Percentiles rank a stretch among this genome's conserved stretches.
Conservation (phyloP, 2,113 vertebrate species). For the Saguinus midas region DNA sequence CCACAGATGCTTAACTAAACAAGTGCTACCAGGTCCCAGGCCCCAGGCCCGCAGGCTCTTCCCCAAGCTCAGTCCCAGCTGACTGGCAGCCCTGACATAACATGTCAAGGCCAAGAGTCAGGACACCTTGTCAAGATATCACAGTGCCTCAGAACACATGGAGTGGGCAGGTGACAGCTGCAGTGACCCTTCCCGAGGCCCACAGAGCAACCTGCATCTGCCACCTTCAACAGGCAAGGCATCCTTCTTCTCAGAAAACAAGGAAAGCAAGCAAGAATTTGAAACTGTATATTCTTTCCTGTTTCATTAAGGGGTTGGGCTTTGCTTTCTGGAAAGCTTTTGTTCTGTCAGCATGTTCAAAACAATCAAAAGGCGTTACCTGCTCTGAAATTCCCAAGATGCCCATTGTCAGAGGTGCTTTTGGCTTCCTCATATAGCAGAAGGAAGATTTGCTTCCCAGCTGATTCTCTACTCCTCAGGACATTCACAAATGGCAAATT, state of each 20-base stretch:
- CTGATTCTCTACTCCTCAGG: not conserved
- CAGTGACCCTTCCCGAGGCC: constrained; percentile 41
- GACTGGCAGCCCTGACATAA: constrained; percentile 70
- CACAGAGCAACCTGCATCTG: constrained; percentile 47
- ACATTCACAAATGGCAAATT: not conserved
- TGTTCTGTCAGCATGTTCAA: constrained; percentile 45
- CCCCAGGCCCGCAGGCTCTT: constrained; percentile 48
- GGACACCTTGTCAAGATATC: constrained; percentile 37
- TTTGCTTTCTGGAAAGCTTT: constrained; percentile 51
- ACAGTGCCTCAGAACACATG: not conserved
- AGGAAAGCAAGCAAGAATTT: not conserved
- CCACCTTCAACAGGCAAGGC: constrained; percentile 49
- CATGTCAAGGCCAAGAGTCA: constrained; percentile 63
- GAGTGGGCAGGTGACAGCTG: constrained; percentile 17
- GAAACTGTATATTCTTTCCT: constrained; percentile 34
- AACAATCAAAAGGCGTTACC: constrained; percentile 10
- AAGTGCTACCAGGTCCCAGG: constrained; percentile 76
- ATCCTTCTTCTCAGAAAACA: constrained; percentile 51
- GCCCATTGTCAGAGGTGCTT: not conserved
- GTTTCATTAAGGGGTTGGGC: not conserved
- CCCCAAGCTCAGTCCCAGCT: constrained; percentile 36
- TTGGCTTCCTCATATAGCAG: not conserved
- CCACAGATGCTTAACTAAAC: constrained; percentile 75
- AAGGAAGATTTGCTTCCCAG: constrained; percentile 3
- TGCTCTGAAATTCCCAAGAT: not conserved